Evolutionary conservation across 2,113 vertebrate species (phyloP).

Genomic region (Solenodon paradoxus): DNA sequence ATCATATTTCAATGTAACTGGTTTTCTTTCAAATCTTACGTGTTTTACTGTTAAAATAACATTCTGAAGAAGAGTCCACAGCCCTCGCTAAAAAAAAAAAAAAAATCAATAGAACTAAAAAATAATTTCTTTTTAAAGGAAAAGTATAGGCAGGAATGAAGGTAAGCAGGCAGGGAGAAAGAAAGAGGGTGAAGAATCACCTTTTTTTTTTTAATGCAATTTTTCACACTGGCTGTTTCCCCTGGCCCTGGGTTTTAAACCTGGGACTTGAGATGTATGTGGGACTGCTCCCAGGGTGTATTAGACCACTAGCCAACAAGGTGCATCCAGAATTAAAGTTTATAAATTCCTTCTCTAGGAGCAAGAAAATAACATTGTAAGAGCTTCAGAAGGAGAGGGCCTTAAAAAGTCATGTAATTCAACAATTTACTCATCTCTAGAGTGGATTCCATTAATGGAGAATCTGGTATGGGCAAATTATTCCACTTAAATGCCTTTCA

Average conservation of each 20-base stretch:
- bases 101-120: too few relatives aligned
- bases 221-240: too few relatives aligned
- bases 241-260: too few relatives aligned
- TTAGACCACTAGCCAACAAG: too few relatives aligned
- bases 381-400: not conserved
- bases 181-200: too few relatives aligned
- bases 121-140: too few relatives aligned
- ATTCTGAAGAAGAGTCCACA: not conserved
- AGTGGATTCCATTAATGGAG: not conserved
- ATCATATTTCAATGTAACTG: not conserved
- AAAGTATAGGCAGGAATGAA: too few relatives aligned
- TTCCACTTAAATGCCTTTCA: not conserved
- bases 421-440: not conserved
- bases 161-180: too few relatives aligned
- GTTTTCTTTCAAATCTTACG: not conserved
- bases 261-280: too few relatives aligned
- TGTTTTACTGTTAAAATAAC: conserved; percentile 7
- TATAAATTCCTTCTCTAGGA: not conserved
- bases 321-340: too few relatives aligned
- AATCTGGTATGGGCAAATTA: not conserved
- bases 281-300: too few relatives aligned
- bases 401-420: conserved; percentile 15
- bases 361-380: not conserved
- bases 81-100: not conserved
- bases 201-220: too few relatives aligned